Evolutionary conservation across 2,797 vertebrate genomes (phyloP), one percentile per base, ranked within the genome.

Genomic region (Heteromormyrus szaboi): DNA sequence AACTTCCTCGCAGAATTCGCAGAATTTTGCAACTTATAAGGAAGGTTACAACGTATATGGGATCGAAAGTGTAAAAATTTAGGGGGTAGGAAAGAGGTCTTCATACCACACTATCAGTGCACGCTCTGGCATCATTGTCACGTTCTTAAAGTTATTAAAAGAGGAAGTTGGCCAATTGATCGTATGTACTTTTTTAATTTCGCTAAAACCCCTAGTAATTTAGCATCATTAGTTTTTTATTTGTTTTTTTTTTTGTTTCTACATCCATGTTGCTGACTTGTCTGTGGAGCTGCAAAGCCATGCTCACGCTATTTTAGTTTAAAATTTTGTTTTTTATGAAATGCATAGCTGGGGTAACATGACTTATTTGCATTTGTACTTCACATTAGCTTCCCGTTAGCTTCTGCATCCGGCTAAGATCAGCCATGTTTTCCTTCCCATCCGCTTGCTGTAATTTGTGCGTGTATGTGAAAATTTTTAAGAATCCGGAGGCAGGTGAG

Each of bases 11-110:
- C 99, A 99, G 98, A 99, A 99, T 98, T 99, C 99, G 93, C 99
- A 99, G 98, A 99, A 99, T 98, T 99, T 99, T 99, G 99, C 99
- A 96, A 99, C 99, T 97, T 99, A 99, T 97, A 99, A 99, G 99
- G 99, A 99, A 99, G 99, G 99, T 98, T 99, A 99, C 99, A 99
- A 99, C 99, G 99, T 99, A 96, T 99, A 99, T 98, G 99, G 99
- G 96, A 99, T 99, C 98, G 99, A 99, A 98, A 99, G 99, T 99
- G 99, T 99, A 98, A 99, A 99, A 98, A 99, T 99, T 98, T 99
- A 99, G 98, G 97, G 98, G 99, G 98, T 99, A 99, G 98, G 98
- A 98, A 97, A 95, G 90, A 98, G 98, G 97, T 96, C 98, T 97
- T 97, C 95, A 94, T 96, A 96, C 91, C 93, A 95, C 94, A 93